These are phyloP conservation scores for Pterobdella sp. DNA, from an alignment of 2,888 invertebrate genomes.

Conservation along the genomic window DNA sequence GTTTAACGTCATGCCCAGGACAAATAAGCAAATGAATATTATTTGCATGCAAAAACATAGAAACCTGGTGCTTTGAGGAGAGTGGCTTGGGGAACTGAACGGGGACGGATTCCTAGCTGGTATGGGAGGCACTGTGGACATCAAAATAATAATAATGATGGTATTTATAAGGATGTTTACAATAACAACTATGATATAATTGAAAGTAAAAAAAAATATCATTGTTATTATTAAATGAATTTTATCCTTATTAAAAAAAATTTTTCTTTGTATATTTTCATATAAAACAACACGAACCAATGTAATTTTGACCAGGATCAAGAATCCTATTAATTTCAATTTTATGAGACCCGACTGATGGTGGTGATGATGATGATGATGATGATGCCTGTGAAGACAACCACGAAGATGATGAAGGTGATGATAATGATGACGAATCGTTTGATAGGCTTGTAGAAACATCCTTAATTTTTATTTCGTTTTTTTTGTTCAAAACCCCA, in stretches of 20 bases:
- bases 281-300: too few relatives aligned
- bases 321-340: too few relatives aligned
- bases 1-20: too few relatives aligned
- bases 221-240: not conserved
- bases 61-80: constrained; percentile 18
- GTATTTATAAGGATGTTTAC: not conserved
- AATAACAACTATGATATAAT: not conserved
- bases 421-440: not conserved
- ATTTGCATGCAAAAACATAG: too few relatives aligned
- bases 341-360: too few relatives aligned
- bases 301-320: too few relatives aligned
- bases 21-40: too few relatives aligned
- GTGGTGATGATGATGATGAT: constrained; percentile 9
- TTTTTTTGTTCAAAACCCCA: too few relatives aligned
- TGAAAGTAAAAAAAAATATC: not conserved
- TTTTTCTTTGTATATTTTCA: too few relatives aligned
- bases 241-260: too few relatives aligned
- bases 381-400: not conserved
- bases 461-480: too few relatives aligned
- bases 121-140: constrained; percentile 41
- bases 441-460: not conserved
- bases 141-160: not conserved
- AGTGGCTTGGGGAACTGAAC: constrained; percentile 59
- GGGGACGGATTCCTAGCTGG: constrained; percentile 36
- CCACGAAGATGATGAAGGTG: not conserved